These are phyloP conservation scores for Corynorhinus townsendii DNA, from an alignment of 2,113 vertebrate genomes.

Conservation along the genomic window DNA sequence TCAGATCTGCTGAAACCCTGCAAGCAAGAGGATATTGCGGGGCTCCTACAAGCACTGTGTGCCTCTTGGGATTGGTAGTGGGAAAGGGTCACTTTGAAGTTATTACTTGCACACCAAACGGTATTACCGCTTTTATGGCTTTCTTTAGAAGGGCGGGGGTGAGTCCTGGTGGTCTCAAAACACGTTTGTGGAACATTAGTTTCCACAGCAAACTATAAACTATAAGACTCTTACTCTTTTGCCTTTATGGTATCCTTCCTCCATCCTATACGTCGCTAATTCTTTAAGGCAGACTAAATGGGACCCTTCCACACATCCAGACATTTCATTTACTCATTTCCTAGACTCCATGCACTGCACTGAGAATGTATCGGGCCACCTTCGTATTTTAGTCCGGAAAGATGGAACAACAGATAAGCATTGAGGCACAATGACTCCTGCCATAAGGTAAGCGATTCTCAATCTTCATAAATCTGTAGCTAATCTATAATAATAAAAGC, in stretches of 20 bases:
- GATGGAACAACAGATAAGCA: neutral
- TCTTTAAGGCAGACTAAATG: neutral
- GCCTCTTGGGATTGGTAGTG: neutral
- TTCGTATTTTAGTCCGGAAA: neutral
- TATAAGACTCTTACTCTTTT: neutral
- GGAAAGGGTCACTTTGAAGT: neutral
- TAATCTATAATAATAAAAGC: no score
- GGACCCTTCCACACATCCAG: neutral
- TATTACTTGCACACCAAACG: neutral
- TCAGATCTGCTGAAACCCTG: neutral
- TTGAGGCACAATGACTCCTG: neutral
- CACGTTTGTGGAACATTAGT: neutral
- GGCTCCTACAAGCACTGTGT: neutral
- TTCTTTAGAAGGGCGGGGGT: neutral
- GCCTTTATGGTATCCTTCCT: neutral
- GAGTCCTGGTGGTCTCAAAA: neutral
- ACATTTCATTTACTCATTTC: neutral
- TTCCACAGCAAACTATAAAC: neutral
- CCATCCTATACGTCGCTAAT: neutral
- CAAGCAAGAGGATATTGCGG: neutral
- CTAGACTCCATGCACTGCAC: neutral
- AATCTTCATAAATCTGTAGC: neutral
- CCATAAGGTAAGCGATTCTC: neutral
- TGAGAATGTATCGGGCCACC: neutral
- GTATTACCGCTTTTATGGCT: neutral